Base-by-base conservation (phyloP, 2,888 invertebrate species). In the Lydus trimaculatus region DNA sequence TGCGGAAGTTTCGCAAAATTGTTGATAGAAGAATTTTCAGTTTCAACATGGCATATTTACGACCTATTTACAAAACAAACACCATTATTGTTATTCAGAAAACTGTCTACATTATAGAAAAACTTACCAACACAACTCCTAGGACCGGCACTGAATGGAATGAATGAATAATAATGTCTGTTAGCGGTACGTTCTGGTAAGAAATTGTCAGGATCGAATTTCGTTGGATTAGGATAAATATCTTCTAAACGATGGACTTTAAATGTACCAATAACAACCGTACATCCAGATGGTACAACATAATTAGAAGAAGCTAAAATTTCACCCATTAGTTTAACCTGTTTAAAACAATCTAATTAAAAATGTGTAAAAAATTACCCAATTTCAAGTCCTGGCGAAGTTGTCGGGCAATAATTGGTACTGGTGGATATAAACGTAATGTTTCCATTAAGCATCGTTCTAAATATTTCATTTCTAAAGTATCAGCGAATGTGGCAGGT, bases 141-240 rank as follows among this genome's bases (percentile, higher is more conserved):
- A 0, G 94, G 93, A 31, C 94, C 94, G 60, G 94, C 94, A 70
- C 92, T 93, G 87, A 94, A 94, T 0, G 94, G 94, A 64, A 94
- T 91, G 79, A 90, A 94, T 70, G 92, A 90, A 82, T 94, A 94
- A 81, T 92, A 94, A 77, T 94, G 94, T 63, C 94, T 88, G 74
- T 91, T 91, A 33, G 90, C 90, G 25, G 91, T 91, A 65, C 90
- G 90, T 80, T 94, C 93, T 0, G 94, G 92, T 36, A 94, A 83
- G 88, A 94, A 94, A 81, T 94, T 93, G 79, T 94, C 94, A 0
- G 94, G 94, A 81, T 94, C 88, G 84, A 93, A 94, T 70, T 88
- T 88, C 1, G 90, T 87, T 0, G 94, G 92, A 73, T 93, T 89
- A 63, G 91, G 88, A 80, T 90, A 94, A 80, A 91, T 88, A 70